phyloP scores from a whole-genome alignment of 1,140 invertebrate species.

The Holcopasites calliopsidis region DNA sequence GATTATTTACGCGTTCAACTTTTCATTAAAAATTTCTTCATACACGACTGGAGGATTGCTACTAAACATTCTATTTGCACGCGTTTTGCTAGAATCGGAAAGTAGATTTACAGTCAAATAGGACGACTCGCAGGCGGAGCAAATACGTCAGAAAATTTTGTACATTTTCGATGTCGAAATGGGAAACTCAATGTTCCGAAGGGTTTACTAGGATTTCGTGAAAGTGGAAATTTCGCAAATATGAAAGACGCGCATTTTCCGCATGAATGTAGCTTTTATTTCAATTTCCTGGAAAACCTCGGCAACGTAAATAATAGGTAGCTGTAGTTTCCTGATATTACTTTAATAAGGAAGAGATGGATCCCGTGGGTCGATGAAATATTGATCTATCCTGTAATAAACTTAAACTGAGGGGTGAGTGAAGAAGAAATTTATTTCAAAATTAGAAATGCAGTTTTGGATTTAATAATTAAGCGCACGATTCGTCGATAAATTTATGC shows the following conservation, averaged over 20 bases:
- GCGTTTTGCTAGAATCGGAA: background rate
- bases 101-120: background rate
- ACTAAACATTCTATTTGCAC: background rate
- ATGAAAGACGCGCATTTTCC: background rate
- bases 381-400: too few relatives aligned
- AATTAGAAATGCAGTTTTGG: too few relatives aligned
- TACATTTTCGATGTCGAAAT: background rate
- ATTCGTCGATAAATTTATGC: too few relatives aligned
- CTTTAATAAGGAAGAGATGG: too few relatives aligned
- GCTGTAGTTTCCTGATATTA: background rate
- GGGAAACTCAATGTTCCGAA: conserved; percentile 7
- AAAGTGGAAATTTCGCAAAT: background rate
- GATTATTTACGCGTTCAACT: too few relatives aligned
- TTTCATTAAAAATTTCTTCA: too few relatives aligned
- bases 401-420: too few relatives aligned
- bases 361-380: background rate
- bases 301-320: background rate
- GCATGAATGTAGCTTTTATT: background rate
- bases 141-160: background rate
- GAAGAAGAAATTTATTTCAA: too few relatives aligned
- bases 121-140: background rate
- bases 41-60: too few relatives aligned
- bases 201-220: background rate
- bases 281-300: background rate
- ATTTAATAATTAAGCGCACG: too few relatives aligned